phyloP scores from a whole-genome alignment of 2,797 vertebrate genomes.

The Rhinophrynus dorsalis region DNA sequence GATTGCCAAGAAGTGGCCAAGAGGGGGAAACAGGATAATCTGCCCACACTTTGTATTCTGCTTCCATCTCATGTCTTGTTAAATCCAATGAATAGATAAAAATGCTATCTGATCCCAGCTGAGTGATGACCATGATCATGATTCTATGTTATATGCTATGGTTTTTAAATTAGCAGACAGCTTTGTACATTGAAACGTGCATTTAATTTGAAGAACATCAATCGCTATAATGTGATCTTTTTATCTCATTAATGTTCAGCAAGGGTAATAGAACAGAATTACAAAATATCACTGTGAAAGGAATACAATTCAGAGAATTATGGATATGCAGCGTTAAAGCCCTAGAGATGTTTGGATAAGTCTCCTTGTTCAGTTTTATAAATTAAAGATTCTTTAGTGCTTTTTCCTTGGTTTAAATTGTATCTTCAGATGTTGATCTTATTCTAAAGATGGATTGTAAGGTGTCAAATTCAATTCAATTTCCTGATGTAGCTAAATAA shows the following conservation, averaged over 20 bases:
- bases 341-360: conserved; percentile 76
- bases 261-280: conserved; percentile 99
- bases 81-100: conserved; percentile 95
- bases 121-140: conserved; percentile 88
- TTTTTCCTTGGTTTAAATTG: conserved; percentile 69
- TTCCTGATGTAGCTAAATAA: conserved; percentile 63
- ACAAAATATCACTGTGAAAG: conserved; percentile 94
- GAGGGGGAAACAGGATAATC: conserved; percentile 74
- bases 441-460: conserved; percentile 66
- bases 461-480: conserved; percentile 55
- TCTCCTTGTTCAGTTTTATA: conserved; percentile 79
- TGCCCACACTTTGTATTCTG: conserved; percentile 89
- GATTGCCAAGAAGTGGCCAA: conserved; percentile 75
- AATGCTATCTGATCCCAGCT: conserved; percentile 82
- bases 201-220: conserved; percentile 88
- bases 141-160: conserved; percentile 94
- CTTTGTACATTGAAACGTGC: conserved; percentile 86
- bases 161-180: conserved; percentile 94
- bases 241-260: conserved; percentile 95
- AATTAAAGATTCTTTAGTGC: conserved; percentile 78
- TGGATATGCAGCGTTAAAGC: conserved; percentile 77
- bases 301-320: conserved; percentile 89
- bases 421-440: conserved; percentile 68
- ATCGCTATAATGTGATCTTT: conserved; percentile 87
- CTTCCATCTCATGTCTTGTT: conserved; percentile 92